phyloP scores from a whole-genome alignment of 2,888 invertebrate genomes.

The Drosophila heteroneura region DNA sequence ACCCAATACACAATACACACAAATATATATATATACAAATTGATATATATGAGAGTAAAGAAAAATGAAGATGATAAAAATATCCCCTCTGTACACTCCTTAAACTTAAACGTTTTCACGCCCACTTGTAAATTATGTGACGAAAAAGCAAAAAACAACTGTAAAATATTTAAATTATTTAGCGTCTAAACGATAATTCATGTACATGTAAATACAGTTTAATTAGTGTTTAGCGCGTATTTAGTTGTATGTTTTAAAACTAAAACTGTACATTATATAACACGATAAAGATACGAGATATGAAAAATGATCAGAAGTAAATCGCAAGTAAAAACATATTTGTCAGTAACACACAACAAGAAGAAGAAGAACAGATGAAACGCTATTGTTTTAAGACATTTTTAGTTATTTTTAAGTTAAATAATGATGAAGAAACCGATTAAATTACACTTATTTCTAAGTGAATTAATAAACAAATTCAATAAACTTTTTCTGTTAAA shows the following conservation, averaged over 20 bases:
- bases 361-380: conserved; percentile 56
- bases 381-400: conserved; percentile 78
- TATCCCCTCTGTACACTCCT: conserved; percentile 60
- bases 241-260: conserved; percentile 80
- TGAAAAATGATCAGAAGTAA: conserved; percentile 48
- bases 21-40: conserved; percentile 34
- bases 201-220: conserved; percentile 72
- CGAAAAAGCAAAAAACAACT: conserved; percentile 52
- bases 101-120: conserved; percentile 69
- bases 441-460: conserved; percentile 77
- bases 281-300: conserved; percentile 67
- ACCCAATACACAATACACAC: conserved; percentile 37
- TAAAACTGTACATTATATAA: conserved; percentile 78
- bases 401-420: conserved; percentile 82
- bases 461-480: conserved; percentile 70
- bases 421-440: conserved; percentile 73
- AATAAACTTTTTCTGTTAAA: conserved; percentile 68
- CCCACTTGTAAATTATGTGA: conserved; percentile 76
- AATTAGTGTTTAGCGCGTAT: conserved; percentile 79
- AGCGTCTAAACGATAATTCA: conserved; percentile 70
- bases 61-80: conserved; percentile 24
- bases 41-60: conserved; percentile 13
- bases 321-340: conserved; percentile 58
- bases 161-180: conserved; percentile 79
- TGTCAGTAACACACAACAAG: conserved; percentile 57